phyloP scores from a whole-genome alignment of 1,140 invertebrate genomes.

The Psix sp. region DNA sequence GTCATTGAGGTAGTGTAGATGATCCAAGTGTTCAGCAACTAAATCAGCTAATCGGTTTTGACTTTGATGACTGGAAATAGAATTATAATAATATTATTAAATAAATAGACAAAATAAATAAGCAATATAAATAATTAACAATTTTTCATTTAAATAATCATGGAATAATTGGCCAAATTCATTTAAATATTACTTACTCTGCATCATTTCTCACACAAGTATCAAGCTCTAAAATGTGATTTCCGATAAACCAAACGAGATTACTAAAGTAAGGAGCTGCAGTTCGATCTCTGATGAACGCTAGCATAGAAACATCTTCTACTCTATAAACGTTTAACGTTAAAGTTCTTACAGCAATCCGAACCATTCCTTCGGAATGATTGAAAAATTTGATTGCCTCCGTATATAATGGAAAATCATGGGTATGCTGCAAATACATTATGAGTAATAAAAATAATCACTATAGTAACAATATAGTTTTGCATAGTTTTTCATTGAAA shows the following conservation, averaged over 20 bases:
- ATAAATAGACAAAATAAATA: background rate
- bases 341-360: slow-evolving; percentile 97
- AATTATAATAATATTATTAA: background rate
- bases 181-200: slow-evolving; percentile 82
- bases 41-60: slow-evolving; percentile 94
- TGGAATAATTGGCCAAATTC: too few species aligned
- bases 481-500: too few species aligned
- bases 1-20: slow-evolving; percentile 98
- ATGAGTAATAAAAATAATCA: background rate
- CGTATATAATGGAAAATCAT: slow-evolving; percentile 99
- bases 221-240: slow-evolving; percentile 97
- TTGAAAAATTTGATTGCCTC: slow-evolving; percentile 99
- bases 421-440: slow-evolving; percentile 88
- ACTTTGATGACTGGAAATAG: slow-evolving; percentile 87
- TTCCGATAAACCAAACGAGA: slow-evolving; percentile 99
- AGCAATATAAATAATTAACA: slow-evolving; percentile 10
- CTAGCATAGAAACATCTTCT: slow-evolving; percentile 95
- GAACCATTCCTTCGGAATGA: slow-evolving; percentile 98
- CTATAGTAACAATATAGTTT: slow-evolving; percentile 1
- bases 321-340: slow-evolving; percentile 98
- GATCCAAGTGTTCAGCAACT: slow-evolving; percentile 98
- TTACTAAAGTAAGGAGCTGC: slow-evolving; percentile 99
- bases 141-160: too few species aligned
- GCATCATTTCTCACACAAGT: slow-evolving; percentile 95
- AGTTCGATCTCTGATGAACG: slow-evolving; percentile 96